Conservation (phyloP, 2,797 vertebrate species). For the Sebastolobus alascanus region DNA sequence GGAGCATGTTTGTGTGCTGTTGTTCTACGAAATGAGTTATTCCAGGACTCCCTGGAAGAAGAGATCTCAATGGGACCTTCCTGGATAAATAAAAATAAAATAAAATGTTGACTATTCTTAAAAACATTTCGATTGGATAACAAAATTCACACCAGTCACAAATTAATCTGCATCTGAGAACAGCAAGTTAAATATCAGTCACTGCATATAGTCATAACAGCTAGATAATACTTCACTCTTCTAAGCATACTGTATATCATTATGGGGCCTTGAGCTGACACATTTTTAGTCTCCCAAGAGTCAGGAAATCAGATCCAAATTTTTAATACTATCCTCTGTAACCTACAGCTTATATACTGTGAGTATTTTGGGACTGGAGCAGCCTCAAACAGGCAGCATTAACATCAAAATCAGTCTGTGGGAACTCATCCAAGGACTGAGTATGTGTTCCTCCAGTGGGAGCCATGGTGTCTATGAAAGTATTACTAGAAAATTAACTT, state of each 20-base stretch:
- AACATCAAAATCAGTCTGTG: background rate
- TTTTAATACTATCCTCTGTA: background rate
- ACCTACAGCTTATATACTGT: background rate
- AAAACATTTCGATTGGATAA: background rate
- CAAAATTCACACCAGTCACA: background rate
- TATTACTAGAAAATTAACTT: background rate
- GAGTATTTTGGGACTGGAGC: background rate
- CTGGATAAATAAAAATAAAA: background rate
- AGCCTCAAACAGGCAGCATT: background rate
- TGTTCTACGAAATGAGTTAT: background rate
- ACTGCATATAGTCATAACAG: background rate
- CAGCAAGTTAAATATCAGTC: too few species aligned
- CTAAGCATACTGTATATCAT: background rate
- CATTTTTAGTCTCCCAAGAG: background rate
- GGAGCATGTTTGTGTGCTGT: background rate
- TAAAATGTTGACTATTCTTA: background rate
- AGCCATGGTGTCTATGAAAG: background rate
- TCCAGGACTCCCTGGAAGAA: background rate
- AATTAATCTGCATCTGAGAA: background rate
- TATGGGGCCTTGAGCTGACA: background rate
- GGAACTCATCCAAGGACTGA: background rate
- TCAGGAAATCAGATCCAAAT: background rate
- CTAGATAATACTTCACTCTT: background rate
- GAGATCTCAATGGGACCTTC: background rate
- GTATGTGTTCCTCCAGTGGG: background rate